A percentile compares a stretch with the other conserved stretches of the same genome.
These are phyloP conservation scores for Pelobates cultripes DNA, from an alignment of 2,797 vertebrate species.

Conservation along the genomic window DNA sequence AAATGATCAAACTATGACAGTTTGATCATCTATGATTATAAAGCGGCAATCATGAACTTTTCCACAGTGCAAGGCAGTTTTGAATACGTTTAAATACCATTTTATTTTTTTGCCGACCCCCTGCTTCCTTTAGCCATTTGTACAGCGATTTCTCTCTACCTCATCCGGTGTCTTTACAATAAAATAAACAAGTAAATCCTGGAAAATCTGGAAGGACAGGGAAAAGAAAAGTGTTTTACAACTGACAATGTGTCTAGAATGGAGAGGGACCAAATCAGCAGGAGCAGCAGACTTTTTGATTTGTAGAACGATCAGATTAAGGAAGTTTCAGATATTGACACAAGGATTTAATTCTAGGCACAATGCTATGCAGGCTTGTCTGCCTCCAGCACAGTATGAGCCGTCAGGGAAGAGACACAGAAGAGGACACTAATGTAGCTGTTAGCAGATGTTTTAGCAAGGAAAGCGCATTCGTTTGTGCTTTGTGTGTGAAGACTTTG, in stretches of 20 bases:
- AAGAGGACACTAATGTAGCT: neutral
- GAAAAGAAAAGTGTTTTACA: neutral
- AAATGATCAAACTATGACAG: too few species aligned
- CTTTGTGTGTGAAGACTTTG: neutral
- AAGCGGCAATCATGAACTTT: too few species aligned
- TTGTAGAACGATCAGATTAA: neutral
- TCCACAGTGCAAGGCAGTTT: too few species aligned
- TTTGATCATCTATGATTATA: too few species aligned
- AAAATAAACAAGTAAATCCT: too few species aligned
- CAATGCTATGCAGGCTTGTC: slow-evolving; percentile 2
- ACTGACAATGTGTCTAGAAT: neutral
- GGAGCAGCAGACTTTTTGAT: neutral
- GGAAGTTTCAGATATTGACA: slow-evolving; percentile 4
- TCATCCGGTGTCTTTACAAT: too few species aligned
- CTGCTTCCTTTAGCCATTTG: too few species aligned
- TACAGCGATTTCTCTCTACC: too few species aligned
- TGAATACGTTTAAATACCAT: too few species aligned
- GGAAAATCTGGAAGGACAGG: neutral
- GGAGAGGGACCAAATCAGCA: neutral
- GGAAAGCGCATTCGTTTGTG: neutral
- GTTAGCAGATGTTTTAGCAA: neutral
- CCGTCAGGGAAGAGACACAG: neutral
- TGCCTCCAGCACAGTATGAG: slow-evolving; percentile 23
- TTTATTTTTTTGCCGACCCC: too few species aligned
- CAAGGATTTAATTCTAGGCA: slow-evolving; percentile 8